A percentile compares a stretch with the other conserved stretches of the same genome.
Evolutionary conservation across 2,113 vertebrate genomes (phyloP).

Genomic region (Thinocorus orbignyianus): DNA sequence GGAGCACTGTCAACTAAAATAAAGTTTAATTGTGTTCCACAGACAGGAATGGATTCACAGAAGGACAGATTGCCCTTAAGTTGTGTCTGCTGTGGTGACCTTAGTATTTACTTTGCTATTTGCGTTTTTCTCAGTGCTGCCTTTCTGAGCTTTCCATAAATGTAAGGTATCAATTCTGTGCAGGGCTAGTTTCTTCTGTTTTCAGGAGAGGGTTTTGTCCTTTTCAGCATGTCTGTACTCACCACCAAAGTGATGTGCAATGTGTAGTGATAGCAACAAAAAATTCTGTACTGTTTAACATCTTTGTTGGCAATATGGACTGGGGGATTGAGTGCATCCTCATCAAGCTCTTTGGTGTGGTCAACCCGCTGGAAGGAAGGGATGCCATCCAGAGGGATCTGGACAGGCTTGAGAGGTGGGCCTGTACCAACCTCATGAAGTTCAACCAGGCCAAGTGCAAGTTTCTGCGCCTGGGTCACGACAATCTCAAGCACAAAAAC

Average conservation of each 20-base stretch:
- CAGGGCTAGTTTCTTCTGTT: neutral
- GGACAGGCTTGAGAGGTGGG: neutral
- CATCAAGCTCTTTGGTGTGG: neutral
- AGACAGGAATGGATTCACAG: neutral
- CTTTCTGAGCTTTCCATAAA: neutral
- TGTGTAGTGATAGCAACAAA: neutral
- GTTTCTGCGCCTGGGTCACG: neutral
- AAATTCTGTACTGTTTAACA: neutral
- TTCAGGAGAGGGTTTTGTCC: neutral
- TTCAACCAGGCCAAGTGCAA: neutral
- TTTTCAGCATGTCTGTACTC: neutral
- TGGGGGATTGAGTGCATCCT: neutral
- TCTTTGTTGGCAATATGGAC: neutral
- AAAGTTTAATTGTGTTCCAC: neutral
- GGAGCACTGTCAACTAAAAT: neutral
- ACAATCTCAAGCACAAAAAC: neutral
- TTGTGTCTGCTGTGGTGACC: neutral
- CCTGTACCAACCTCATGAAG: neutral
- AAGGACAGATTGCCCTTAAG: neutral
- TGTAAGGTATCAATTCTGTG: neutral
- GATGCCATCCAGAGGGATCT: neutral
- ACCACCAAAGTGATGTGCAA: neutral
- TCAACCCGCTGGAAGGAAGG: neutral
- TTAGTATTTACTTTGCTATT: neutral
- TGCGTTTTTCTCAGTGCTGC: neutral